Conservation (phyloP, 1,140 invertebrate species). For the Himalopsyche phryganea region DNA sequence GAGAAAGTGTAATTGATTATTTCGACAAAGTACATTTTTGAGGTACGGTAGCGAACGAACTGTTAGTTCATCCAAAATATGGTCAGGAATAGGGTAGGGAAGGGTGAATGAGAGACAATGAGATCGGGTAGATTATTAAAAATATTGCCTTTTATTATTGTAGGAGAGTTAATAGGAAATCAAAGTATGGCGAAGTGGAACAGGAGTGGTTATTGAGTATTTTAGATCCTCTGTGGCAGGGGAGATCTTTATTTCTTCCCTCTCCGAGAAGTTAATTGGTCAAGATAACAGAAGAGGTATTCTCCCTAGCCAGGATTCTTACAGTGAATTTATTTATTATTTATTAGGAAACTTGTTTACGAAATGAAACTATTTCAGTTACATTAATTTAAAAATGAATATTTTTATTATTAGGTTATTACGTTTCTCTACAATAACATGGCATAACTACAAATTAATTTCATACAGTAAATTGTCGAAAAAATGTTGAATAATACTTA, state of each 20-base stretch:
- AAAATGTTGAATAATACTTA: no score
- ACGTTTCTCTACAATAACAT: no score
- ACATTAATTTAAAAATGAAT: no score
- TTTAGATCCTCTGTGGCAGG: background rate
- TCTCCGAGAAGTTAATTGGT: slow-evolving; percentile 18
- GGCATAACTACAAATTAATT: no score
- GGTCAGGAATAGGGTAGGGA: background rate
- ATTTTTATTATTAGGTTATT: no score
- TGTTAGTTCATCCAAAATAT: background rate
- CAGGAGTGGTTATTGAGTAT: slow-evolving; percentile 4
- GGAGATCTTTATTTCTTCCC: background rate
- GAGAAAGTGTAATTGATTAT: no score
- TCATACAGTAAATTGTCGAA: no score
- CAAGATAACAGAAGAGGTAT: slow-evolving; percentile 13
- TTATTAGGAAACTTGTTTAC: no score
- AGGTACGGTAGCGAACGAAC: no score
- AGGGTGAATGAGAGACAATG: slow-evolving; percentile 17
- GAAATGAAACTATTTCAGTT: no score
- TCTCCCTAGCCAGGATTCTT: background rate
- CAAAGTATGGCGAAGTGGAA: slow-evolving; percentile 20
- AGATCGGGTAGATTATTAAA: slow-evolving; percentile 34
- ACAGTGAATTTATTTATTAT: no score
- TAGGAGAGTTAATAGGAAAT: slow-evolving; percentile 26
- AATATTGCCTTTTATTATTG: slow-evolving; percentile 34
- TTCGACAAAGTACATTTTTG: no score